Evolutionary conservation across 92 coral and sea anemone species (phyloP).

Genomic region (Hydrozoanthus gracilis): DNA sequence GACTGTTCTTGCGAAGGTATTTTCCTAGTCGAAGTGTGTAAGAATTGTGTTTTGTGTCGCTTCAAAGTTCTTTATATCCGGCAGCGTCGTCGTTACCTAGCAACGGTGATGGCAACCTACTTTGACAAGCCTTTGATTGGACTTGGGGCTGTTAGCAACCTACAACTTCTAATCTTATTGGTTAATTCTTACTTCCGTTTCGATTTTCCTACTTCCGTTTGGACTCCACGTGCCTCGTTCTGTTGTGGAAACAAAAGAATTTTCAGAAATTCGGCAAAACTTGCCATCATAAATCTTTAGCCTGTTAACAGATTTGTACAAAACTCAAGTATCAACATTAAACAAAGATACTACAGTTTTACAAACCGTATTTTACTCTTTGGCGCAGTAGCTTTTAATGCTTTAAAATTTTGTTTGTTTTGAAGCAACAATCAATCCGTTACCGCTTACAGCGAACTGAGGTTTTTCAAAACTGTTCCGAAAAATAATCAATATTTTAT

Average conservation of each 20-base stretch:
- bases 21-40: slow-evolving; percentile 21
- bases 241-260: slow-evolving; percentile 43
- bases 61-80: slow-evolving; percentile 80
- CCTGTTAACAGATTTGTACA: background rate
- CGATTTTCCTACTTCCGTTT: slow-evolving; percentile 3
- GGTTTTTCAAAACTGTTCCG: background rate
- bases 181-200: slow-evolving; percentile 57
- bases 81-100: slow-evolving; percentile 86
- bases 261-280: background rate
- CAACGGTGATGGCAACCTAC: slow-evolving; percentile 47
- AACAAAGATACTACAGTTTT: background rate
- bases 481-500: slow-evolving; percentile 26
- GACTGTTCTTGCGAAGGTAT: background rate
- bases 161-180: slow-evolving; percentile 52
- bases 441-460: too few relatives aligned
- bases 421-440: background rate
- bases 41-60: slow-evolving; percentile 83
- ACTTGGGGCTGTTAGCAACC: slow-evolving; percentile 25
- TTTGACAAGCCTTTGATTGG: slow-evolving; percentile 27
- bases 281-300: background rate
- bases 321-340: background rate
- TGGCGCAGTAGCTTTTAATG: background rate
- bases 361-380: background rate
- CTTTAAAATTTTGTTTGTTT: background rate
- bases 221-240: slow-evolving; percentile 39